Conservation (phyloP, 2,113 vertebrate genomes). For the Larimichthys crocea region DNA sequence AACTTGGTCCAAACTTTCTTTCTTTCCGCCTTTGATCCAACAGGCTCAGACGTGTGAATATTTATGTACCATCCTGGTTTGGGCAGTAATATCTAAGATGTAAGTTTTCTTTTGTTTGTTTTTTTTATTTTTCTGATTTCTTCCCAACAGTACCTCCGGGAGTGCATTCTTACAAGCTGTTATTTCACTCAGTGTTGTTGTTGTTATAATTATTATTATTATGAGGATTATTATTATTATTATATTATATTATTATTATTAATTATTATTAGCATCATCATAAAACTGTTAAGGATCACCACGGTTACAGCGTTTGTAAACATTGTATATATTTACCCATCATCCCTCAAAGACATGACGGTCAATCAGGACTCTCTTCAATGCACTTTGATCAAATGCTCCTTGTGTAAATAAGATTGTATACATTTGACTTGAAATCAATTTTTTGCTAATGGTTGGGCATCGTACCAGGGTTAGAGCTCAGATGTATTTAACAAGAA, state of each 20-base stretch:
- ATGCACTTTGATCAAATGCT: constrained; percentile 95
- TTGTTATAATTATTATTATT: constrained; percentile 32
- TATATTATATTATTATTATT: constrained; percentile 39
- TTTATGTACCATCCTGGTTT: constrained; percentile 79
- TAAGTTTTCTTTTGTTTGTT: constrained; percentile 73
- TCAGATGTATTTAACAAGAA: constrained; percentile 80
- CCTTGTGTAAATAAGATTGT: constrained; percentile 94
- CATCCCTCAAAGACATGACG: constrained; percentile 68
- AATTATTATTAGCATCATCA: too few relatives aligned
- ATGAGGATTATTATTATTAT: constrained; percentile 41
- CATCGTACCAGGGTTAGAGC: constrained; percentile 85
- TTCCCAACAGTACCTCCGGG: constrained; percentile 59
- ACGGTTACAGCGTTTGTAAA: constrained; percentile 88
- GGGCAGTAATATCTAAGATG: constrained; percentile 81
- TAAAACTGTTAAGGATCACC: constrained; percentile 68
- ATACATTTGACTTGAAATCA: constrained; percentile 86
- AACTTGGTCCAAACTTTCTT: constrained; percentile 4
- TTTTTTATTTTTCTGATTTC: constrained; percentile 28
- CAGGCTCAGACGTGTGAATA: constrained; percentile 57
- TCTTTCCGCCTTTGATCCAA: constrained; percentile 9
- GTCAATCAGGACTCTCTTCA: constrained; percentile 91
- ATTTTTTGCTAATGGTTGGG: constrained; percentile 91
- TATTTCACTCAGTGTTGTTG: constrained; percentile 14
- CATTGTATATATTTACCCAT: constrained; percentile 86
- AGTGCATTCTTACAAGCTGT: constrained; percentile 87